A percentile compares a stretch with the other conserved stretches of the same genome.
These are phyloP conservation scores for Philonicus albiceps DNA, from an alignment of 2,888 invertebrate species.

Conservation along the genomic window DNA sequence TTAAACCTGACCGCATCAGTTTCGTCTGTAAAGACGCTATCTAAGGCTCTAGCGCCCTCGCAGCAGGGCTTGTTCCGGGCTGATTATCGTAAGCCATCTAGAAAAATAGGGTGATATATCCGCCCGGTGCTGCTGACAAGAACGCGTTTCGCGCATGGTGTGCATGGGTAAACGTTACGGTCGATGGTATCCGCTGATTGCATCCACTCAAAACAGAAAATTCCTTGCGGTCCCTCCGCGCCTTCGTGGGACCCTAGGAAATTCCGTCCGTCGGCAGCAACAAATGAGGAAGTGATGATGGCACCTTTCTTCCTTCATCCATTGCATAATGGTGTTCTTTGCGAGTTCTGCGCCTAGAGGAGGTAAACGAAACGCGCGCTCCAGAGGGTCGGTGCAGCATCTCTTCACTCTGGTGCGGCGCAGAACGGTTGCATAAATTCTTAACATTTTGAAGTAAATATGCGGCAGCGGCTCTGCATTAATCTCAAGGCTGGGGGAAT, in stretches of 20 bases:
- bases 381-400: not conserved
- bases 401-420: not conserved
- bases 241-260: not conserved
- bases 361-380: not conserved
- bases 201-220: conserved; percentile 3
- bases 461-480: conserved; percentile 26
- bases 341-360: not conserved
- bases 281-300: conserved; percentile 34
- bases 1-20: not conserved
- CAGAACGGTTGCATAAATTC: conserved; percentile 24
- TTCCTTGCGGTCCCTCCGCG: not conserved
- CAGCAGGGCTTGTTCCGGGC: not conserved
- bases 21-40: not conserved
- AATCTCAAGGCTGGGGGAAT: conserved; percentile 22
- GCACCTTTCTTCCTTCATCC: conserved; percentile 28
- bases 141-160: not conserved
- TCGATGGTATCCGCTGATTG: conserved; percentile 26
- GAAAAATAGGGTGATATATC: conserved; percentile 32
- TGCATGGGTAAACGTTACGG: not conserved
- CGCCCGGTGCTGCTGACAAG: not conserved
- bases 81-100: not conserved
- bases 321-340: conserved; percentile 14
- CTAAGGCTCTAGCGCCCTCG: not conserved
- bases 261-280: not conserved
- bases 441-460: conserved; percentile 35